Evolutionary conservation across 1,140 invertebrate species (phyloP).

Genomic region (Drosophila willistoni): DNA sequence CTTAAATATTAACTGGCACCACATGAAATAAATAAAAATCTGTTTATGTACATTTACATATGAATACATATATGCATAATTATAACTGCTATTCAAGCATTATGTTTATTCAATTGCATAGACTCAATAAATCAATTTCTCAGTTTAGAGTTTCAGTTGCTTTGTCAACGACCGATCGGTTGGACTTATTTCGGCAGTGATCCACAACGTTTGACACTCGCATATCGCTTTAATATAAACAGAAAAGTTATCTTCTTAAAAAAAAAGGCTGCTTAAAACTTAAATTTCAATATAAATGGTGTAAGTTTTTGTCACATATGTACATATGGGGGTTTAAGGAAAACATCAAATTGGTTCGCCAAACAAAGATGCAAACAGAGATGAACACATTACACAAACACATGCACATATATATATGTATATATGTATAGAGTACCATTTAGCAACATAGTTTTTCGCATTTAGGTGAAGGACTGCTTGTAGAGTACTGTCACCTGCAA

Average conservation of each 20-base stretch:
- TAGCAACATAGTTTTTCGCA: not conserved
- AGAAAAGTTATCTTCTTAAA: not conserved
- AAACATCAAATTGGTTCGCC: not conserved
- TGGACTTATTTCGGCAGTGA: not conserved
- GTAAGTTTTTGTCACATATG: no score
- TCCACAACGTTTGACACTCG: not conserved
- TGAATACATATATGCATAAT: no score
- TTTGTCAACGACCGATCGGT: not conserved
- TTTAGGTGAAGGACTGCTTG: conserved; percentile 6
- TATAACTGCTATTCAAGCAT: not conserved
- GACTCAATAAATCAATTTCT: not conserved
- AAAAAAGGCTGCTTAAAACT: no score
- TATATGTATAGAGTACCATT: no score
- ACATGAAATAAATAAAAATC: no score
- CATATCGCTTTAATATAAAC: not conserved
- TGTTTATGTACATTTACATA: no score
- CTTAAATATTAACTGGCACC: no score
- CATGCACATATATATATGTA: no score
- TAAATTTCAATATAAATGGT: no score
- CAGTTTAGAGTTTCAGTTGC: not conserved
- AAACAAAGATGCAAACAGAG: not conserved
- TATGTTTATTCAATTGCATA: not conserved
- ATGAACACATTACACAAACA: no score
- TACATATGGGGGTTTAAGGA: no score
- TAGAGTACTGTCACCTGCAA: conserved; percentile 57